Evolutionary conservation across 2,888 invertebrate genomes (phyloP), one percentile per base, ranked within the genome.

Genomic region (Physocephala rufipes): DNA sequence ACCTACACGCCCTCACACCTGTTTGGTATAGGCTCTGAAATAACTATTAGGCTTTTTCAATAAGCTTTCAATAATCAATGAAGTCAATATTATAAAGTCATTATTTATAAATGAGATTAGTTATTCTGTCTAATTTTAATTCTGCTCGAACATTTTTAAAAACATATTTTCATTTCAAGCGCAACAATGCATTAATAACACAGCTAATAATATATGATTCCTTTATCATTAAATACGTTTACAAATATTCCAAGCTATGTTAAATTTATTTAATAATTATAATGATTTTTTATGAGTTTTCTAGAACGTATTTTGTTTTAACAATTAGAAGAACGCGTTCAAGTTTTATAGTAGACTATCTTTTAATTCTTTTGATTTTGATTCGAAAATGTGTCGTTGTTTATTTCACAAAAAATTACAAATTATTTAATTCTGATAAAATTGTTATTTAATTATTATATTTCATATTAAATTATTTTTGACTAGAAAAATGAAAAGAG

Each of bases 141-240:
- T 24, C 55, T 16, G 45, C 26, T 43, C 13, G 24, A 36, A n/a
- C 5, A 49, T 45, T 58, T n/a, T 19, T 43, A 55, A 12, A 30
- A 13, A 36, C n/a, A 30, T 36, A 19, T 65, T n/a, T 16, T 24
- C 64, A 43, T 49, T 12, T 64, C 55, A 63, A 58, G 63, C 59
- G 66, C 71, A 59, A 70, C 24, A 63, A 68, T 45, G 49, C 43
- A 70, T 58, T 62, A 69, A 69, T 53, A 65, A 71, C 65, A 66
- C 66, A 66, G 71, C 61, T 62, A 68, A 61, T 24, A 67, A 26
- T 49, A 36, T 66, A 19, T 19, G 51, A 53, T 16, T 58, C 19
- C 55, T 67, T 45, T 62, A n/a, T 15, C 55, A 67, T 62, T 66
- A 45, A 55, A 70, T 70, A 53, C 2, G 62, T 49, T 5, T 63